Evolutionary conservation across 2,888 invertebrate genomes (phyloP).

Genomic region (Phengaris alcon): DNA sequence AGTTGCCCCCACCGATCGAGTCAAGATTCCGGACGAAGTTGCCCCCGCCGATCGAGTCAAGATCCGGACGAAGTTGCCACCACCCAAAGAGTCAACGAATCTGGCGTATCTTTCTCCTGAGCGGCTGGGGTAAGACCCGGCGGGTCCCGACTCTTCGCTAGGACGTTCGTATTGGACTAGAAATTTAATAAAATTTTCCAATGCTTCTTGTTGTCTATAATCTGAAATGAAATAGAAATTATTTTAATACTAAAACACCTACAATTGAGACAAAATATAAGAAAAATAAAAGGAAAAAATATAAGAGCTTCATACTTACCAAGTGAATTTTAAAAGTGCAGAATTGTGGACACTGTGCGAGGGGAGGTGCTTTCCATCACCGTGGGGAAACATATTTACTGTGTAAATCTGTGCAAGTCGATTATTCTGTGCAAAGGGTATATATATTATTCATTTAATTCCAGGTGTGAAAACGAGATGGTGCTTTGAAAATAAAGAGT

Average conservation of each 20-base stretch:
- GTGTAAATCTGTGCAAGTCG: slow-evolving; percentile 12
- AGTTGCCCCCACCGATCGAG: slow-evolving; percentile 68
- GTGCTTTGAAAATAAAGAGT: too few relatives aligned
- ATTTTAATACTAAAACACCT: neutral
- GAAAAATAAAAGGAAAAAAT: slow-evolving; percentile 7
- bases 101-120: slow-evolving; percentile 43
- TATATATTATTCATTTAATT: too few relatives aligned
- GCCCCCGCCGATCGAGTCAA: slow-evolving; percentile 63
- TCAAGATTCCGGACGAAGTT: slow-evolving; percentile 66
- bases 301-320: slow-evolving; percentile 26
- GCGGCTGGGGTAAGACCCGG: neutral
- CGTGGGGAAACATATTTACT: slow-evolving; percentile 14
- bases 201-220: slow-evolving; percentile 55
- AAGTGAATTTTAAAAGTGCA: slow-evolving; percentile 26
- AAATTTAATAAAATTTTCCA: slow-evolving; percentile 59
- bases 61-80: slow-evolving; percentile 65
- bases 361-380: slow-evolving; percentile 23
- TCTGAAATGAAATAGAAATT: slow-evolving; percentile 56
- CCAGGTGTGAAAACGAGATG: too few relatives aligned
- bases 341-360: slow-evolving; percentile 23
- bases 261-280: neutral
- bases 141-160: slow-evolving; percentile 44
- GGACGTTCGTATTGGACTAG: slow-evolving; percentile 54
- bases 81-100: slow-evolving; percentile 55
- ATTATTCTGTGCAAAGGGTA: slow-evolving; percentile 12